Percentiles rank a stretch among this genome's conserved stretches.
phyloP scores from a whole-genome alignment of 2,797 vertebrate species.

The Acestrorhynchus altus region DNA sequence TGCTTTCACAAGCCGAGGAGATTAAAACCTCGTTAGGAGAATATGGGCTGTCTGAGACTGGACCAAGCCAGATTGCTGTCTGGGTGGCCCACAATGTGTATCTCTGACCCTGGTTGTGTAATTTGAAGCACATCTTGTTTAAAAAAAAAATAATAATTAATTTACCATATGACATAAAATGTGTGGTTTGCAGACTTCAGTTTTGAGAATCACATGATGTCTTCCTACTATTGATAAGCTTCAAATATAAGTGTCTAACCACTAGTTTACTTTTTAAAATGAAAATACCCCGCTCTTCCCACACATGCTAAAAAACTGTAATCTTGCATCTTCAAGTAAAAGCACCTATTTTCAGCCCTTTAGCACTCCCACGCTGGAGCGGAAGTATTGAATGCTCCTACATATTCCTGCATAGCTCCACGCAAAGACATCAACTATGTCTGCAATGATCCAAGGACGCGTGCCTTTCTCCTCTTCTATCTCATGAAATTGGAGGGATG shows the following conservation, averaged over 20 bases:
- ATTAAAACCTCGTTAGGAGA: too few species aligned
- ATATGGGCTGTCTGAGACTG: too few species aligned
- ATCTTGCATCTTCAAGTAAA: conserved; percentile 23
- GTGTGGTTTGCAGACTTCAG: too few species aligned
- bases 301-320: conserved; percentile 24
- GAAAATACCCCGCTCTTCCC: conserved; percentile 13
- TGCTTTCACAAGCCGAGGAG: too few species aligned
- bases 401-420: conserved; percentile 3
- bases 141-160: too few species aligned
- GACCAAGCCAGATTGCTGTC: too few species aligned
- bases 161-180: too few species aligned
- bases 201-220: too few species aligned
- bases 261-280: conserved; percentile 12
- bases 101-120: too few species aligned
- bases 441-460: conserved; percentile 24
- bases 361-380: conserved; percentile 11
- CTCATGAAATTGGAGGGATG: conserved; percentile 5
- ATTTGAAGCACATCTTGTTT: too few species aligned
- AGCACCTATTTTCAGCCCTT: background rate
- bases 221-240: too few species aligned
- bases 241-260: background rate
- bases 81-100: too few species aligned
- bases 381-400: background rate
- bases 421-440: conserved; percentile 5
- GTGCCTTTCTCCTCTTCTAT: background rate